A percentile compares a stretch with the other conserved stretches of the same genome.
phyloP scores from a whole-genome alignment of 35 echinoderm and acorn worm genomes.

The Strongylocentrotus purpuratus region DNA sequence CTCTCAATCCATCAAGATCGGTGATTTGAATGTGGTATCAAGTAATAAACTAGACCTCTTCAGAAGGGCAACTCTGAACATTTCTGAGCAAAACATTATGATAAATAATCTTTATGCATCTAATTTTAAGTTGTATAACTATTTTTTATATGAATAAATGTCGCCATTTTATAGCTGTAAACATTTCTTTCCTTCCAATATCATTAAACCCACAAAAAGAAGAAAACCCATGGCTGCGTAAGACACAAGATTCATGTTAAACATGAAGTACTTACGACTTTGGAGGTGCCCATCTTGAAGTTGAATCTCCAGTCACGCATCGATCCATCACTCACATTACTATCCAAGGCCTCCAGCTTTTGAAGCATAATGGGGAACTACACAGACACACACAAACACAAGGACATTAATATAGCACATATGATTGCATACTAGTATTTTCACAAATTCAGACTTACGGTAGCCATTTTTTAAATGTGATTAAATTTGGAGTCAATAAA shows the following conservation, averaged over 20 bases:
- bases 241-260: background rate
- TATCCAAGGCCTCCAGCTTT: constrained; percentile 53
- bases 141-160: too few relatives aligned
- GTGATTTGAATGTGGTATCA: background rate
- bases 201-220: too few relatives aligned
- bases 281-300: constrained; percentile 84
- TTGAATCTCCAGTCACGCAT: constrained; percentile 80
- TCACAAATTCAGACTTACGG: too few relatives aligned
- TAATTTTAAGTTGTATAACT: too few relatives aligned
- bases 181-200: too few relatives aligned
- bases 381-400: background rate
- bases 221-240: too few relatives aligned
- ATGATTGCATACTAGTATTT: too few relatives aligned
- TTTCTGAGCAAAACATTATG: too few relatives aligned
- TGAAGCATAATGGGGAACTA: constrained; percentile 61
- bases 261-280: constrained; percentile 64
- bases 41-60: background rate
- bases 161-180: too few relatives aligned
- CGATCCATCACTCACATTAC: constrained; percentile 48
- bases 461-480: background rate
- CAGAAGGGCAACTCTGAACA: background rate
- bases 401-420: too few relatives aligned
- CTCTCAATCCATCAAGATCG: background rate
- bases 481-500: background rate
- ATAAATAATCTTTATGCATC: too few relatives aligned